Percentiles rank a stretch among this genome's conserved stretches.
phyloP scores from a whole-genome alignment of 2,797 vertebrate species.

The Chaetophractus vellerosus region DNA sequence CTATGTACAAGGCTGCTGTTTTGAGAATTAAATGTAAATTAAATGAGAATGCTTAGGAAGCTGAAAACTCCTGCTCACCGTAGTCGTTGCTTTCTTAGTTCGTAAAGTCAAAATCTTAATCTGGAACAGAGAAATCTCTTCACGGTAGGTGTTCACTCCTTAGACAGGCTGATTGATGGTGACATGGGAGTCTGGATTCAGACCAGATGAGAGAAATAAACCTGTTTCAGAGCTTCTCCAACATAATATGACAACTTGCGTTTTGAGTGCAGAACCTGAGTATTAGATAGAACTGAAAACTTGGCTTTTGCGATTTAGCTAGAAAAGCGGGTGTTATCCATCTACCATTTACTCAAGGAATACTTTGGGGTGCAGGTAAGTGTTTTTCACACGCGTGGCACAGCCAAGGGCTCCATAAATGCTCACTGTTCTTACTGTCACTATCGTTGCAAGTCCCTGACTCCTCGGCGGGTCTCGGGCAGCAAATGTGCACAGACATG shows the following conservation, averaged over 20 bases:
- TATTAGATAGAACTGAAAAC: slow-evolving; percentile 57
- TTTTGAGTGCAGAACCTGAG: slow-evolving; percentile 45
- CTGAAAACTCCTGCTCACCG: not conserved
- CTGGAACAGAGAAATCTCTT: slow-evolving; percentile 71
- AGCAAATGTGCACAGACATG: not conserved
- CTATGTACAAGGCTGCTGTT: not conserved
- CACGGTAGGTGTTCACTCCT: slow-evolving; percentile 77
- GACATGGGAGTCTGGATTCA: slow-evolving; percentile 76
- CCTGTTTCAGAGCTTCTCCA: slow-evolving; percentile 58
- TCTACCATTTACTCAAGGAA: not conserved
- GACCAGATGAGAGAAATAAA: slow-evolving; percentile 79
- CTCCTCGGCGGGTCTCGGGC: not conserved
- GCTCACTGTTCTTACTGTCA: not conserved
- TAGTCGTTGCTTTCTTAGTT: slow-evolving; percentile 66
- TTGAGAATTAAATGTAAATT: slow-evolving; percentile 10
- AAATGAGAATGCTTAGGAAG: not conserved
- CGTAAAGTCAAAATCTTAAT: slow-evolving; percentile 71
- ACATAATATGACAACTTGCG: slow-evolving; percentile 58
- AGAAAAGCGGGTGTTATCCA: slow-evolving; percentile 59
- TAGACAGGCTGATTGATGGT: slow-evolving; percentile 75
- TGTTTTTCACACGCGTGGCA: not conserved
- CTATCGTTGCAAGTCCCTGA: not conserved
- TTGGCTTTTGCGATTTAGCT: slow-evolving; percentile 21
- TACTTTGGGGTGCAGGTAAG: not conserved
- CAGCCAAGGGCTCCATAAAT: not conserved